Percentiles rank a stretch among this genome's conserved stretches.
phyloP scores from a whole-genome alignment of 2,797 vertebrate genomes.

The Petrocephalus sullivani region DNA sequence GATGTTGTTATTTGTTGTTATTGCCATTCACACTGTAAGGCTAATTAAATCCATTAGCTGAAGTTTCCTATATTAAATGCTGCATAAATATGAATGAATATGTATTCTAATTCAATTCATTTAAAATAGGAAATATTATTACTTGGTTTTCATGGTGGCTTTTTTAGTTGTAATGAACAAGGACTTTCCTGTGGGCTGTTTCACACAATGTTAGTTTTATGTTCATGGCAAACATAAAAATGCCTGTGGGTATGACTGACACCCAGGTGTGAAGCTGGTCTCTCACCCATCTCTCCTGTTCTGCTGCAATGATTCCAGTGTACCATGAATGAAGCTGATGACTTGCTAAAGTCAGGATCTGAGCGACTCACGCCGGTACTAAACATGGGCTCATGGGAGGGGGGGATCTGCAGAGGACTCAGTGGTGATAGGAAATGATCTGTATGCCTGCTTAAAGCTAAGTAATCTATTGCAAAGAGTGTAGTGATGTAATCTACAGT shows the following conservation, averaged over 20 bases:
- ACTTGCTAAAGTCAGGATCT: background rate
- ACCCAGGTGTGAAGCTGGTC: background rate
- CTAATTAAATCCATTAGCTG: background rate
- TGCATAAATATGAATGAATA: background rate
- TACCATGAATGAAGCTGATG: background rate
- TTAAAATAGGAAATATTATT: background rate
- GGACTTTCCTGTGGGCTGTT: background rate
- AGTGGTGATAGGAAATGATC: background rate
- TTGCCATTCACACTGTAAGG: background rate
- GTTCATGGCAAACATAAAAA: background rate
- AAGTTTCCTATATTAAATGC: background rate
- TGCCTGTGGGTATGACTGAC: background rate
- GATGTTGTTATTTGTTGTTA: background rate
- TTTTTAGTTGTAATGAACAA: background rate
- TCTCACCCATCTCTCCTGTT: background rate
- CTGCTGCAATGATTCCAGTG: background rate
- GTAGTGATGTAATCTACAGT: background rate
- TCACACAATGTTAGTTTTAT: background rate
- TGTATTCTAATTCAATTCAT: background rate
- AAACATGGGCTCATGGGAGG: background rate
- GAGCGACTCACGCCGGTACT: background rate
- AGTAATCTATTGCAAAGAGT: background rate
- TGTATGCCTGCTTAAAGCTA: background rate
- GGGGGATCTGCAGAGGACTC: background rate
- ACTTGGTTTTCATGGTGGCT: background rate